Conservation (phyloP, 2,113 vertebrate species). For the Podarcis cretensis region DNA sequence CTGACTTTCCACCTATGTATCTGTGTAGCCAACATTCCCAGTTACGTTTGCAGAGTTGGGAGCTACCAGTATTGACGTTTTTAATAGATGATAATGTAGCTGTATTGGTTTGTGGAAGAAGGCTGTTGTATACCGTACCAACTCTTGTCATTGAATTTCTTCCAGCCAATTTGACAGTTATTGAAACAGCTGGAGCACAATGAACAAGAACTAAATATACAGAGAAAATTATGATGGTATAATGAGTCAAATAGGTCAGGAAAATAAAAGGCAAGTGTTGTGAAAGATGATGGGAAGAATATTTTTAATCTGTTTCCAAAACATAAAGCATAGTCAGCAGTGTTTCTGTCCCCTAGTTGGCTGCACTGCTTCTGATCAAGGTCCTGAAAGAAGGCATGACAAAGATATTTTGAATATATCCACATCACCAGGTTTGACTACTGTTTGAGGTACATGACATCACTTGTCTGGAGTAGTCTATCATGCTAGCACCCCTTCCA, state of each 20-base stretch:
- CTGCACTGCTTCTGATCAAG: background rate
- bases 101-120: background rate
- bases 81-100: background rate
- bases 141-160: background rate
- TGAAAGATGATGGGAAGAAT: background rate
- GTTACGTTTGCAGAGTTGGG: background rate
- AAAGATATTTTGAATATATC: background rate
- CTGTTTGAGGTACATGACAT: background rate
- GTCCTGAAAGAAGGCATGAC: background rate
- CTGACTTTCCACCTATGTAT: background rate
- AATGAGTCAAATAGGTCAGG: background rate
- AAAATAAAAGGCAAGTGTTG: slow-evolving; percentile 2
- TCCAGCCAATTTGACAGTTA: background rate
- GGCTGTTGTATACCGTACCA: background rate
- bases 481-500: background rate
- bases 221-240: background rate
- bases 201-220: background rate
- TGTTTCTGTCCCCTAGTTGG: background rate
- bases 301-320: background rate
- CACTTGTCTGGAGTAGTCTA: background rate
- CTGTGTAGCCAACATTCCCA: background rate
- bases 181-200: background rate
- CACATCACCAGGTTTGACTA: background rate
- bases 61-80: background rate
- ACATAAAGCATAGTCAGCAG: background rate